Evolutionary conservation across 2,888 invertebrate species (phyloP).

Genomic region (Leptopilina drosophilae): DNA sequence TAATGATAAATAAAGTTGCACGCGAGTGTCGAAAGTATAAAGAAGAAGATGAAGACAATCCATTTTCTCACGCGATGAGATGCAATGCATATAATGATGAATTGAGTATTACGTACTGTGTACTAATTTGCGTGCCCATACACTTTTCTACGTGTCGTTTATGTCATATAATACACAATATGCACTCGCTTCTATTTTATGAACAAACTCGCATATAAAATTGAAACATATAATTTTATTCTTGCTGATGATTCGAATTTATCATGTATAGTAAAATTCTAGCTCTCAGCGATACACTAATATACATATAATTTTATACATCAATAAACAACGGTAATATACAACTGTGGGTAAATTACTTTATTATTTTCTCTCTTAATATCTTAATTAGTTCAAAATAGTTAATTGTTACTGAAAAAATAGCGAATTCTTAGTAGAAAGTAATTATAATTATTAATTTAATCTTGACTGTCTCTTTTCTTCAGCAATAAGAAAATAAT

Average conservation of each 20-base stretch:
- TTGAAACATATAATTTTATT: constrained; percentile 8
- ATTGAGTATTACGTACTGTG: constrained; percentile 29
- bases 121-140: constrained; percentile 13
- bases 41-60: constrained; percentile 1
- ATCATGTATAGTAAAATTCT: background rate
- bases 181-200: background rate
- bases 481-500: too few species aligned
- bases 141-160: constrained; percentile 10
- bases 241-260: background rate
- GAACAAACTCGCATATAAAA: background rate
- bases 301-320: background rate
- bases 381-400: too few species aligned
- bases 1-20: background rate
- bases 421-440: too few species aligned
- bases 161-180: background rate
- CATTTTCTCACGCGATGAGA: constrained; percentile 21
- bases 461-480: too few species aligned
- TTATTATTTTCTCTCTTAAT: background rate
- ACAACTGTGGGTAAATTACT: background rate
- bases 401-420: too few species aligned
- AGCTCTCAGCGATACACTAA: background rate
- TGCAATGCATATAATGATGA: constrained; percentile 9
- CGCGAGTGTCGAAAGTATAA: background rate
- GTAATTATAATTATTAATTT: too few species aligned
- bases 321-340: background rate